phyloP scores from a whole-genome alignment of 92 coral and sea anemone genomes.

The Porites divaricata region DNA sequence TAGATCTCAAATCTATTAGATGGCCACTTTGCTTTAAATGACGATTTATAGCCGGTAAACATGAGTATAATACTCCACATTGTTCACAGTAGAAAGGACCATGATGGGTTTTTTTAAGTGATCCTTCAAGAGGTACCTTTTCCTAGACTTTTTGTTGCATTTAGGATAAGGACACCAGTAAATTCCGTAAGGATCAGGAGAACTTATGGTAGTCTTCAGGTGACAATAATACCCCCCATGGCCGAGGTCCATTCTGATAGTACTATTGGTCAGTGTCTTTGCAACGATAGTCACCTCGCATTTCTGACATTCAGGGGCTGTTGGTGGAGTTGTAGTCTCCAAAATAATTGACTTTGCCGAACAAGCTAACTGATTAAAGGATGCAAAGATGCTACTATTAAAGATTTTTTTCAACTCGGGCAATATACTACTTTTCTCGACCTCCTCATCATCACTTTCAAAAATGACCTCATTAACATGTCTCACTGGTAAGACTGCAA shows the following conservation, averaged over 20 bases:
- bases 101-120: slow-evolving; percentile 7
- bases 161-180: slow-evolving; percentile 16
- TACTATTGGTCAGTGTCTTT: background rate
- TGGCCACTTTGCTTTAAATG: background rate
- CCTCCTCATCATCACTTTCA: background rate
- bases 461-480: background rate
- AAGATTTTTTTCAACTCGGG: background rate
- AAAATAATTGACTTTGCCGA: background rate
- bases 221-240: too few relatives aligned
- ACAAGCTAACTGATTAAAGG: background rate
- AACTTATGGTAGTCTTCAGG: too few relatives aligned
- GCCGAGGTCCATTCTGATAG: background rate
- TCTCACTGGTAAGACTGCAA: background rate
- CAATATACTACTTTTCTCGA: background rate
- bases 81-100: background rate
- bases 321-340: slow-evolving; percentile 4
- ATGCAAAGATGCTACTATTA: background rate
- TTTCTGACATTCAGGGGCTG: background rate
- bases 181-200: too few relatives aligned
- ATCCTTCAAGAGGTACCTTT: background rate
- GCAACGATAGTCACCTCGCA: background rate
- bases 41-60: background rate
- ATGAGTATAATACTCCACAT: background rate
- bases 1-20: background rate
- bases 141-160: slow-evolving; percentile 8